These are phyloP conservation scores for Melieria picta DNA, from an alignment of 2,888 invertebrate genomes.

Conservation along the genomic window DNA sequence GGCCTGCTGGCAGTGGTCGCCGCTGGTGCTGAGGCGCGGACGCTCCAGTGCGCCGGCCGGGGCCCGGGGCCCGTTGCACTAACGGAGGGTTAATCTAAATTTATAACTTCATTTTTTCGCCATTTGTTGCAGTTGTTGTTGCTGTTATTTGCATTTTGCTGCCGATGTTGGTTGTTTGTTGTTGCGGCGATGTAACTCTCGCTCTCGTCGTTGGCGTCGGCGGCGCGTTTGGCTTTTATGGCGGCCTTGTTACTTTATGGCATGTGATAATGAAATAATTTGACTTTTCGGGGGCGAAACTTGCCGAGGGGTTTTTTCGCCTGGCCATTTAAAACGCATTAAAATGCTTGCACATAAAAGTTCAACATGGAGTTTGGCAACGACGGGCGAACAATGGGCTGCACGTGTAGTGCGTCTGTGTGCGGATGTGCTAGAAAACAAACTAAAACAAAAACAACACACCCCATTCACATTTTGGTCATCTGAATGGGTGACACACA, in stretches of 20 bases:
- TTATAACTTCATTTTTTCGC: conserved; percentile 54
- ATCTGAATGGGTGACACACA: neutral
- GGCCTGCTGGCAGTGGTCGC: conserved; percentile 37
- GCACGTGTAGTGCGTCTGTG: neutral
- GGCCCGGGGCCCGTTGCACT: neutral
- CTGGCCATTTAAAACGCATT: conserved; percentile 47
- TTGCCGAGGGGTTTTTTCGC: conserved; percentile 6
- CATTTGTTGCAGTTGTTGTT: conserved; percentile 26
- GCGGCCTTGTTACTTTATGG: conserved; percentile 24
- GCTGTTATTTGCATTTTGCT: conserved; percentile 27
- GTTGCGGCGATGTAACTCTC: too few species aligned
- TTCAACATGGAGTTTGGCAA: neutral
- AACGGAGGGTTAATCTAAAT: conserved; percentile 54
- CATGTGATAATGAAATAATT: conserved; percentile 60
- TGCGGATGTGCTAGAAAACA: neutral
- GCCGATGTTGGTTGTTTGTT: neutral
- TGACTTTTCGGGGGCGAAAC: conserved; percentile 13
- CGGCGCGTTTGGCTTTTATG: conserved; percentile 1
- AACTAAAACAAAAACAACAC: neutral
- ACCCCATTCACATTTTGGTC: neutral
- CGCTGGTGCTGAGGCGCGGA: neutral
- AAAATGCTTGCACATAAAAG: conserved; percentile 46
- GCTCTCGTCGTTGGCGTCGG: too few species aligned
- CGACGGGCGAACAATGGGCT: neutral
- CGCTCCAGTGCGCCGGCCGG: too few species aligned